Base-by-base conservation (phyloP, 1,140 invertebrate species). In the Sarcophaga bullata region DNA sequence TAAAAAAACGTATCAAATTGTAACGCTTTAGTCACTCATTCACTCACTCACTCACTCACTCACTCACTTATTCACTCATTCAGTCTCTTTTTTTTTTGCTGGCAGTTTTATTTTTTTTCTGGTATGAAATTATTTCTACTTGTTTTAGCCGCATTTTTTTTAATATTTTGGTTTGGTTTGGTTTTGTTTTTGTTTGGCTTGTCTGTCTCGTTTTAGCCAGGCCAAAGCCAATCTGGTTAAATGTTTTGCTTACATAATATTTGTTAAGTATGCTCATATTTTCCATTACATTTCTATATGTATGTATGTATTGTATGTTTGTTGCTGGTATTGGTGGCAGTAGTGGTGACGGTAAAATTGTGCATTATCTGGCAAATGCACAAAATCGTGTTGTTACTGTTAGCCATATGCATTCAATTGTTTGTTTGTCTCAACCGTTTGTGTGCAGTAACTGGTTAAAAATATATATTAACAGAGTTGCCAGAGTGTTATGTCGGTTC, bases 291-390 rank as follows among this genome's bases (percentile, higher is more conserved):
- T n/a, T 58, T 58, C n/a, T 58, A n/a, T 58, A n/a, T n/a, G n/a
- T n/a, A n/a, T n/a, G n/a, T n/a, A n/a, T n/a, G n/a, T n/a, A n/a
- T n/a, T n/a, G n/a, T n/a, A n/a, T n/a, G n/a, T n/a, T n/a, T n/a
- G n/a, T n/a, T n/a, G 54, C 11, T 15, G 10, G 7, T 58, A 15
- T 58, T 58, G n/a, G 9, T n/a, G 54, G 54, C 54, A 58, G 17
- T n/a, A 68, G 62, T 68, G n/a, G 62, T 68, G 62, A 68, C 17
- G 62, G 62, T 68, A 19, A 68, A 68, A 19, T 68, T 68, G 62
- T 68, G n/a, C 62, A 68, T 68, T 68, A 68, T 17, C 62, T 68
- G 62, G 62, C 62, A 68, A 68, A 68, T 68, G 62, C 62, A 68
- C 62, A 68, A 68, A 5, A 37, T 37, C 25, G 4, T 37, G 25